Conservation (phyloP, 2,888 invertebrate genomes). For the Cosmopolites sordidus region DNA sequence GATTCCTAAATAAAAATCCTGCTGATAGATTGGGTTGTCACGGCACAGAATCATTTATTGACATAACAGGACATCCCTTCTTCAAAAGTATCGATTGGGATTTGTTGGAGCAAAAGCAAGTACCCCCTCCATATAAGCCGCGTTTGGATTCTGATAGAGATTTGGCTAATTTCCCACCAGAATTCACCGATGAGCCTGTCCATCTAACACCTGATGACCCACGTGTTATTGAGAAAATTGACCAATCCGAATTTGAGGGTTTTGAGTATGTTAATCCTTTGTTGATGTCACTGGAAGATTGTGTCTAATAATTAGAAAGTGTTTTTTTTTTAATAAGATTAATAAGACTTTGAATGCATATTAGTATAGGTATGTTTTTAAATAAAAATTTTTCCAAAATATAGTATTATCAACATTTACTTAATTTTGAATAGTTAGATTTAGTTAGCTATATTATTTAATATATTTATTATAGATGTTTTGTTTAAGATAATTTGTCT, state of each 20-base stretch:
- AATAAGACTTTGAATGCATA: too few relatives aligned
- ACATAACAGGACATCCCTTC: slow-evolving; percentile 95
- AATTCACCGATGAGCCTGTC: slow-evolving; percentile 98
- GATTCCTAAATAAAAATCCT: slow-evolving; percentile 97
- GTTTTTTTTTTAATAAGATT: too few relatives aligned
- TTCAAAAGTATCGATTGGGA: slow-evolving; percentile 99
- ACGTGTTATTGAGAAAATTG: slow-evolving; percentile 91
- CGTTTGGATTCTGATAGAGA: slow-evolving; percentile 93
- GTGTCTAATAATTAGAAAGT: slow-evolving; percentile 91
- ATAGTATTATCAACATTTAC: too few relatives aligned
- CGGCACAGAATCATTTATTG: slow-evolving; percentile 82
- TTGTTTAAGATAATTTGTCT: too few relatives aligned
- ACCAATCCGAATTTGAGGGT: slow-evolving; percentile 99
- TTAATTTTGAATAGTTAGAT: too few relatives aligned
- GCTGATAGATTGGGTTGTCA: slow-evolving; percentile 93
- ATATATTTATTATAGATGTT: too few relatives aligned
- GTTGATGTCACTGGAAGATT: slow-evolving; percentile 98
- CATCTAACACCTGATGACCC: slow-evolving; percentile 95
- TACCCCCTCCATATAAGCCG: slow-evolving; percentile 97
- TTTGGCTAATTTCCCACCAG: slow-evolving; percentile 98
- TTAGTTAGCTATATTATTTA: too few relatives aligned
- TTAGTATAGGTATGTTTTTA: too few relatives aligned
- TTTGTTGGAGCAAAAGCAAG: slow-evolving; percentile 94
- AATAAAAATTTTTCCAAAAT: too few relatives aligned
- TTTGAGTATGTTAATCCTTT: slow-evolving; percentile 99